Evolutionary conservation across 2,113 vertebrate genomes (phyloP), one percentile per base, ranked within the genome.

Genomic region (Cyrtonyx montezumae): DNA sequence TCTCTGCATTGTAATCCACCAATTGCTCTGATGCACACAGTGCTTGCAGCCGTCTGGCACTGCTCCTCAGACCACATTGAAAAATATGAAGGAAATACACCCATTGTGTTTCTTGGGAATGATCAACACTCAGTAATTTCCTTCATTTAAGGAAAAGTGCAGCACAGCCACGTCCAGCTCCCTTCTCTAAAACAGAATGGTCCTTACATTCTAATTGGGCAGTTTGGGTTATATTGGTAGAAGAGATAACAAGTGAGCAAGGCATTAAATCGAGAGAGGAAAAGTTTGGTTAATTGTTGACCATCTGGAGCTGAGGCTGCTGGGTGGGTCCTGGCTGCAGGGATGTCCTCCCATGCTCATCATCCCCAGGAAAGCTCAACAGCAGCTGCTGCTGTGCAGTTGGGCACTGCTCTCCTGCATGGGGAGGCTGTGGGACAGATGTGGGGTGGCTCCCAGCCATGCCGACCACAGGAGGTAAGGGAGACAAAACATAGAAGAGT

Each of bases 321-420:
- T 37, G 48, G 43, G 22, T 22, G 68, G 12, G 17, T 25, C 17
- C 36, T 14, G 21, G 19, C 37, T 8, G 17, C 37, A 32, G 30
- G 30, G 16, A 56, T 17, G 28, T 32, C 53, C 53, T 32, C 21
- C 17, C 62, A 9, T 0, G 0, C 1, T 11, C 19, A 18, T 13
- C 21, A 6, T 23, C 55, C 34, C 79, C 1, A 4, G 20, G 9
- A 10, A 6, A 55, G 28, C 2, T 9, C 0, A 0, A 9, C 32
- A 2, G 9, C 1, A 0, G 21, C 30, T 49, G 51, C 7, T 43
- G 43, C 43, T 43, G 14, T 43, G 43, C 43, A 43, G 43, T 15
- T 43, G 43, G 43, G 43, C 43, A 43, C 43, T 43, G 43, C 43
- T 40, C 40, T 13, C 40, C 40, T 13, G 12, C 40, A 40, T 40